Percentiles rank a stretch among this genome's conserved stretches.
Conservation (phyloP, 1,140 invertebrate genomes). For the Scaptomyza graminum region DNA sequence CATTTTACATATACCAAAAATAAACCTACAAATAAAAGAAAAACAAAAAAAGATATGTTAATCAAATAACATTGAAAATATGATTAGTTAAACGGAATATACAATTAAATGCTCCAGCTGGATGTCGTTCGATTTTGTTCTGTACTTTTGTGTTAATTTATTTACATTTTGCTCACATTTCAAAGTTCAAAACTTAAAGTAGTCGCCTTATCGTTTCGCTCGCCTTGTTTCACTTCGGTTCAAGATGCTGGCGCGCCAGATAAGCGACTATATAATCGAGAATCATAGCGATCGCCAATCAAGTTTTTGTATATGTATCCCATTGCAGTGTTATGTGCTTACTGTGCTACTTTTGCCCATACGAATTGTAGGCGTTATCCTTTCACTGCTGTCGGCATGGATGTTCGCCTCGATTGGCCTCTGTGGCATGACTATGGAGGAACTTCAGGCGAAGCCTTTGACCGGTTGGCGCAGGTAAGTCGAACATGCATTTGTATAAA, state of each 20-base stretch:
- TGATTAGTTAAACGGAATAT: background rate
- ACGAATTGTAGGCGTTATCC: constrained; percentile 89
- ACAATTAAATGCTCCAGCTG: background rate
- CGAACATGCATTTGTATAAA: too few relatives aligned
- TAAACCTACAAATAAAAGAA: too few relatives aligned
- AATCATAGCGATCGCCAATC: background rate
- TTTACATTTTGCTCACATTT: background rate
- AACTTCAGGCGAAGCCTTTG: constrained; percentile 89
- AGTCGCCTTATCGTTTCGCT: constrained; percentile 10
- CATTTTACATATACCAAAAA: background rate
- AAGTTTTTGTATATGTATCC: background rate
- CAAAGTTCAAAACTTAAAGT: constrained; percentile 26
- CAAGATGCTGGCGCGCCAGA: too few relatives aligned
- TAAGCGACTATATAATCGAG: background rate
- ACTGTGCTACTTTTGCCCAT: constrained; percentile 91
- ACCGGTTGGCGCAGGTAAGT: constrained; percentile 93
- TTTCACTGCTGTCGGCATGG: constrained; percentile 91
- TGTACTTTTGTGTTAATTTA: too few relatives aligned
- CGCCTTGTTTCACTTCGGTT: background rate
- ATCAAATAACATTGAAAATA: too few relatives aligned
- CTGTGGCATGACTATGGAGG: constrained; percentile 90
- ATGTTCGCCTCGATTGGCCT: constrained; percentile 91
- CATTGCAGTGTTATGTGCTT: constrained; percentile 90
- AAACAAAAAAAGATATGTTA: too few relatives aligned
- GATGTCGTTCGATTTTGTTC: background rate